Base-by-base conservation (phyloP, 2,113 vertebrate species). In the Podarcis muralis region DNA sequence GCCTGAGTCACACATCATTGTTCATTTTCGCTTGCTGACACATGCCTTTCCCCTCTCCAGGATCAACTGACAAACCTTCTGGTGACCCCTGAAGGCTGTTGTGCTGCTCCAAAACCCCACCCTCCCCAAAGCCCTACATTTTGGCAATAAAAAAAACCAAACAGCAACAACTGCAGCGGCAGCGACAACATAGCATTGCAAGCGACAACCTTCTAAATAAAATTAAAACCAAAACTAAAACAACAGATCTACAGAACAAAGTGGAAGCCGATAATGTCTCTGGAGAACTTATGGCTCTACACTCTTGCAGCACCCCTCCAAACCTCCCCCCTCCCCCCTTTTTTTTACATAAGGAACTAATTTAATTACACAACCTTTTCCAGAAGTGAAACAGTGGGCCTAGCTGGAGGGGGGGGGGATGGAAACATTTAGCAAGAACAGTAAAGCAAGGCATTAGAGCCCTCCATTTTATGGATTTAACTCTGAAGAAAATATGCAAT, bases 341-440 rank as follows among this genome's bases (percentile, higher is more conserved):
- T 53, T 53, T 53, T 53, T 1, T 25, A 75, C 69, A 88, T 43
- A 80, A 25, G 87, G 71, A 88, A 88, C 71, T 53, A 48, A 88
- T 88, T 68, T 76, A 88, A 88, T 83, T 83, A 83, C 81, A 66
- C 87, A 83, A 83, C 81, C 53, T 77, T 88, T 88, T 88, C 81
- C 87, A 88, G 87, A 77, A 88, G 80, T 88, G 87, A 83, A 88
- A 88, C 59, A 30, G 81, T 65, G 72, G 69, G 27, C 27, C 35
- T 59, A 37, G 40, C 32, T 87, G 78, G 57, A 16, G 18, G 32
- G 9, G 35, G 59, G 53, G 48, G 83, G 68, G 68, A 23, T 88
- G 87, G 59, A 83, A 88, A 76, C 87, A 16, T 76, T 88, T 88
- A 88, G 80, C 69, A 65, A 68, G 75, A 78, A 88, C 35, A 48